phyloP scores from a whole-genome alignment of 2,888 invertebrate genomes.

The Leucophora obtusa region DNA sequence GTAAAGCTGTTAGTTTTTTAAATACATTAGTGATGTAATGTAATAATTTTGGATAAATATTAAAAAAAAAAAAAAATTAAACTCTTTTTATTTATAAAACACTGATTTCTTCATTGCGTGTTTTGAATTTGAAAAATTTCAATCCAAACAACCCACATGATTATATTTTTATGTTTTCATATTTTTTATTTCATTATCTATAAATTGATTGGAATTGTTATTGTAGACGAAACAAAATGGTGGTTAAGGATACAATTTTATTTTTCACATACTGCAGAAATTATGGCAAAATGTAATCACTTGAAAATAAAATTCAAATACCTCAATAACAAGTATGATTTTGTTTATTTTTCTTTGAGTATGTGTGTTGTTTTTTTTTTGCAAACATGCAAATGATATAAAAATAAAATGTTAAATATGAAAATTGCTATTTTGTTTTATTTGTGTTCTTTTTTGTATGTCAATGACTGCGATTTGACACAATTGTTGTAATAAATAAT shows the following conservation, averaged over 20 bases:
- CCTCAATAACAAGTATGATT: background rate
- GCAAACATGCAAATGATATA: slow-evolving; percentile 1
- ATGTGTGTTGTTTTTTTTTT: background rate
- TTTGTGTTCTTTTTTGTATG: slow-evolving; percentile 31
- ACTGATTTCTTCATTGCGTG: slow-evolving; percentile 47
- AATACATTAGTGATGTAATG: too few species aligned
- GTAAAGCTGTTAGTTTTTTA: too few species aligned
- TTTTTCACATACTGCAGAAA: too few species aligned
- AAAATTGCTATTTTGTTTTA: slow-evolving; percentile 3
- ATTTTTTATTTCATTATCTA: background rate
- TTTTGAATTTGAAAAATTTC: slow-evolving; percentile 38
- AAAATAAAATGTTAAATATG: background rate
- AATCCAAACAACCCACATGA: slow-evolving; percentile 1
- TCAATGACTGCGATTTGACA: slow-evolving; percentile 60
- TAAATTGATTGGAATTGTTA: background rate
- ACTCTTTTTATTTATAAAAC: background rate
- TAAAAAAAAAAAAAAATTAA: too few species aligned
- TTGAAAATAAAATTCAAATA: background rate
- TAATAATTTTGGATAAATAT: too few species aligned
- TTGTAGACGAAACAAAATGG: background rate
- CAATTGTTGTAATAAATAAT: slow-evolving; percentile 53
- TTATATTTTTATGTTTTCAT: background rate
- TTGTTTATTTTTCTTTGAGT: background rate
- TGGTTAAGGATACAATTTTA: background rate
- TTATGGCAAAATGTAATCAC: too few species aligned